Percentiles rank a stretch among this genome's conserved stretches.
phyloP scores from a whole-genome alignment of 2,113 vertebrate species.

The Phylloscopus trochilus region DNA sequence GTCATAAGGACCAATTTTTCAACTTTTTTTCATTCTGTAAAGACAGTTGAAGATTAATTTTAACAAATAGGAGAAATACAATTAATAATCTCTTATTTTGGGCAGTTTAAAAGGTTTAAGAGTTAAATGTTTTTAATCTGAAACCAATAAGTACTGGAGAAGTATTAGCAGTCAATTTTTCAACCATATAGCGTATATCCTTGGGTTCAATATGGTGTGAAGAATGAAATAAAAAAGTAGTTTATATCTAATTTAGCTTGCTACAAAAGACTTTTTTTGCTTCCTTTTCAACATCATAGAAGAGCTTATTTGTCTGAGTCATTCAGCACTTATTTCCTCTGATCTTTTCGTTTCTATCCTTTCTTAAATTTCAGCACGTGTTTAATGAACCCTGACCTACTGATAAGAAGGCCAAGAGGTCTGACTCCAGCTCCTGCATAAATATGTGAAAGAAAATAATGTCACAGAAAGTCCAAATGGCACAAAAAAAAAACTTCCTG shows the following conservation, averaged over 20 bases:
- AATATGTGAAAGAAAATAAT: not conserved
- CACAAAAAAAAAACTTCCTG: not conserved
- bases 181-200: not conserved
- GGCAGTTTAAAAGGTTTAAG: not conserved
- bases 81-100: not conserved
- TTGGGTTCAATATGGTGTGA: not conserved
- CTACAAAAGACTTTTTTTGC: too few relatives aligned
- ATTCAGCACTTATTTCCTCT: not conserved
- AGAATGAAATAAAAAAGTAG: not conserved
- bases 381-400: not conserved
- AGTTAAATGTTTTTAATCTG: not conserved
- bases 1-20: not conserved
- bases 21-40: not conserved
- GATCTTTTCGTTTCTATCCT: not conserved
- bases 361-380: not conserved
- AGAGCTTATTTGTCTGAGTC: not conserved
- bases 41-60: not conserved
- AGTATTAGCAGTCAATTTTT: not conserved
- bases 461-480: not conserved
- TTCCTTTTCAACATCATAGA: not conserved
- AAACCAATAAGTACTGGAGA: not conserved
- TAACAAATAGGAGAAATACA: not conserved
- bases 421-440: rapidly evolving
- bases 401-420: not conserved
- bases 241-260: not conserved